A percentile compares a stretch with the other conserved stretches of the same genome.
phyloP scores from a whole-genome alignment of 2,113 vertebrate species.

The Rattus rattus region DNA sequence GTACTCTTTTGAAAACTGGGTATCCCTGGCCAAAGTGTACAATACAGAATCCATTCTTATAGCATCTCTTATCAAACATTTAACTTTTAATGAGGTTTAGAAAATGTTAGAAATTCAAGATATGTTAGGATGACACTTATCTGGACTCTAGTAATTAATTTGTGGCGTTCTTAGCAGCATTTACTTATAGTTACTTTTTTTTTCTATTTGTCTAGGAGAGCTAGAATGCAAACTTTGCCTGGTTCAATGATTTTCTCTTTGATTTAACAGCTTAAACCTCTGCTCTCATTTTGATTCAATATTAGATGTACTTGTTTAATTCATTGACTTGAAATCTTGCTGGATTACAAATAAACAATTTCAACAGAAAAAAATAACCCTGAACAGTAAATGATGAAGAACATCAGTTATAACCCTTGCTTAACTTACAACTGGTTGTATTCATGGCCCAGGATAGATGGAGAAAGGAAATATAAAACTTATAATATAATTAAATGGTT shows the following conservation, averaged over 20 bases:
- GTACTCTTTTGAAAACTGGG: neutral
- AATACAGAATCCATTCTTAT: neutral
- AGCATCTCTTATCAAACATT: constrained; percentile 47
- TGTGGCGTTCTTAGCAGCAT: constrained; percentile 13
- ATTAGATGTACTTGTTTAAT: constrained; percentile 62
- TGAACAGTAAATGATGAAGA: constrained; percentile 60
- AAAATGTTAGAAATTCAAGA: constrained; percentile 33
- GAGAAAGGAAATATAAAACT: constrained; percentile 33
- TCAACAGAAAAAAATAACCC: constrained; percentile 68
- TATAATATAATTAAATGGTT: constrained; percentile 29
- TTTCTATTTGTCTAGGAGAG: constrained; percentile 55
- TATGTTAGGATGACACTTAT: neutral
- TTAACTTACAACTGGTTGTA: constrained; percentile 6
- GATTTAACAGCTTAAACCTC: constrained; percentile 65
- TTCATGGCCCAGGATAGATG: constrained; percentile 14
- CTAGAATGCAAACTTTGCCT: constrained; percentile 51
- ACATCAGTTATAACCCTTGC: constrained; percentile 40
- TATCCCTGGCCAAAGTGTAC: neutral
- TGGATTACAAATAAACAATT: constrained; percentile 69
- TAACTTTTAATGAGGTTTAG: neutral
- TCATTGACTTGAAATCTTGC: constrained; percentile 66
- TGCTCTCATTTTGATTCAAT: constrained; percentile 72
- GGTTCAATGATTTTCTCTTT: constrained; percentile 69
- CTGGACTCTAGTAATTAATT: constrained; percentile 17
- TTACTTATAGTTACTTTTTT: neutral